Evolutionary conservation across 2,888 invertebrate genomes (phyloP), one percentile per base, ranked within the genome.

Genomic region (Nomada fabriciana): DNA sequence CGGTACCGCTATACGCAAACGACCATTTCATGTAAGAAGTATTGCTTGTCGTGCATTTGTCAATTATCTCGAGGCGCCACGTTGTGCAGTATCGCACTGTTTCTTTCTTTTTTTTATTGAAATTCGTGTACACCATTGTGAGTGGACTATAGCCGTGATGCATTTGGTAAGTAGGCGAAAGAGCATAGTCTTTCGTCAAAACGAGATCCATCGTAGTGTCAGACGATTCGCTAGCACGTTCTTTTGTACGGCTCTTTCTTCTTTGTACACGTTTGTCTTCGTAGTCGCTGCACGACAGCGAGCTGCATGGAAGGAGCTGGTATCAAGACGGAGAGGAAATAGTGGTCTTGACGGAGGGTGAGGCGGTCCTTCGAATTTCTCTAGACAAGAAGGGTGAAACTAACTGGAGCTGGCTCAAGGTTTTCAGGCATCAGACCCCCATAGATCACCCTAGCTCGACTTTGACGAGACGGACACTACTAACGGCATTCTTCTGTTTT

Each of bases 351-450:
- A 95, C 95, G 88, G 96, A 96, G 92, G 96, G 96, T 92, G 94
- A 95, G 93, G 95, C 95, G 94, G 94, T 96, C 94, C 94, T 94
- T 95, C 95, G 95, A 95, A 95, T 96, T 92, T 95, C 96, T 88
- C 95, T 95, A 88, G 94, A 95, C 92, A 95, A 95, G 94, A 95
- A 95, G 94, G 95, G 95, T 94, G 95, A 95, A 93, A 94, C 94
- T 91, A 95, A 96, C 94, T 96, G 96, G 96, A 95, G 95, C 94
- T 96, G 96, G 96, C 94, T 96, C 94, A 96, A 96, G 96, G 96
- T 96, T 88, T 89, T 86, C 86, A 80, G 84, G 78, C 81, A 77
- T 79, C 81, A 76, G 76, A 71, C 80, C 76, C 68, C 64, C 60
- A 69, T 83, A 87, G 83, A 83, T 63, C 79, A 65, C 47, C 74